A percentile compares a stretch with the other conserved stretches of the same genome.
Evolutionary conservation across 2,113 vertebrate species (phyloP).

Genomic region (Trogon melanurus): DNA sequence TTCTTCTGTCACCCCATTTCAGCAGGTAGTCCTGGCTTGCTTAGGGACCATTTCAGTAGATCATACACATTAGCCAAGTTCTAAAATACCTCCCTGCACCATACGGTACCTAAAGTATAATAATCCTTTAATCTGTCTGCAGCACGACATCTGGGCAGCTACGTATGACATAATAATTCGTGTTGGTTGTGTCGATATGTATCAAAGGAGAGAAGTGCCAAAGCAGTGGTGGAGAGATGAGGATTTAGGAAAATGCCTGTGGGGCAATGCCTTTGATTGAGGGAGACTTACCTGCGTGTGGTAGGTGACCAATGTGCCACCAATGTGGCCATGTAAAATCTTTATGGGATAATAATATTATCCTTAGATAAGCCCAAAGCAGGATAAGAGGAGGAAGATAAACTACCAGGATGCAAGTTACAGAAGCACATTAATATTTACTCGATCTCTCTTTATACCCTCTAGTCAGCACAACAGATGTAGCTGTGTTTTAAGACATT

Average conservation of each 20-base stretch:
- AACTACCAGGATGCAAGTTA: neutral
- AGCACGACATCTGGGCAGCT: constrained; percentile 70
- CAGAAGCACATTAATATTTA: constrained; percentile 69
- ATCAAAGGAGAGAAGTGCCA: neutral
- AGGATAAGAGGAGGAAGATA: neutral
- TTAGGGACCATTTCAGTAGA: constrained; percentile 50
- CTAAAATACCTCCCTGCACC: constrained; percentile 55
- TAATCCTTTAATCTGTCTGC: constrained; percentile 71
- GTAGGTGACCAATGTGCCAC: neutral
- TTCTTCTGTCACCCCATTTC: constrained; percentile 30
- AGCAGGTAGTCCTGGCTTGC: constrained; percentile 64
- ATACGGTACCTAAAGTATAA: constrained; percentile 66
- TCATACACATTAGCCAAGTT: constrained; percentile 65
- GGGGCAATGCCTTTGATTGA: neutral
- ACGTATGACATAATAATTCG: constrained; percentile 62
- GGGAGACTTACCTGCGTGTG: neutral
- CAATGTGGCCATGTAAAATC: neutral
- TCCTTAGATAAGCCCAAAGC: constrained; percentile 12
- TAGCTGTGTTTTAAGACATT: constrained; percentile 67
- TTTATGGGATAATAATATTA: neutral
- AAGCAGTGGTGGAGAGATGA: neutral
- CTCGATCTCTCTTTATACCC: constrained; percentile 67
- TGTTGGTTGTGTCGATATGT: constrained; percentile 34
- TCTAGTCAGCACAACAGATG: constrained; percentile 76
- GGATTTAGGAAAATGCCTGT: neutral